phyloP scores from a whole-genome alignment of 2,113 vertebrate species.

The Corythoichthys haematopterus region DNA sequence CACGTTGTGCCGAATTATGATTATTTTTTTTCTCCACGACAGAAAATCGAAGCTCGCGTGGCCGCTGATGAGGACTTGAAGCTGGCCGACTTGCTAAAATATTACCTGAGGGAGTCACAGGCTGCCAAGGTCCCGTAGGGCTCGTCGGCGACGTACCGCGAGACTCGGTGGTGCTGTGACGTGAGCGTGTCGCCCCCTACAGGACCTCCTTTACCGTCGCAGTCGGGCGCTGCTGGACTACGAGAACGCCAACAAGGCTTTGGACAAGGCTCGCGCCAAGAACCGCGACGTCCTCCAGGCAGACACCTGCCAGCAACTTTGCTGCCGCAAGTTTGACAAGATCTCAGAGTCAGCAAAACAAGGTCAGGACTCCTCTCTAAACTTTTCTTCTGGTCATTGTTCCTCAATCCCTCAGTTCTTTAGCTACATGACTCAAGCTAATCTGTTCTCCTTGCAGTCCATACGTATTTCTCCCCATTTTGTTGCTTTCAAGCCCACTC shows the following conservation, averaged over 20 bases:
- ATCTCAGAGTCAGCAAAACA: conserved; percentile 98
- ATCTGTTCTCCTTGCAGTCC: too few relatives aligned
- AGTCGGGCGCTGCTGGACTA: conserved; percentile 95
- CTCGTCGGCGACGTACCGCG: too few relatives aligned
- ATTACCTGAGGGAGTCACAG: conserved; percentile 96
- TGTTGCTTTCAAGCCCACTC: too few relatives aligned
- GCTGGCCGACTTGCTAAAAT: conserved; percentile 94
- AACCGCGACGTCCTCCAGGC: conserved; percentile 97
- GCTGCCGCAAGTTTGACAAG: conserved; percentile 98
- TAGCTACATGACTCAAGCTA: too few relatives aligned
- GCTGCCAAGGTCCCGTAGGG: conserved; percentile 84
- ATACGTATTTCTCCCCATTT: too few relatives aligned
- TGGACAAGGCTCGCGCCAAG: conserved; percentile 96
- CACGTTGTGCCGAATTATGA: neutral
- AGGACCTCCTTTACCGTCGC: conserved; percentile 95
- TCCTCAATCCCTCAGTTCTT: neutral
- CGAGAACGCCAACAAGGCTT: conserved; percentile 96
- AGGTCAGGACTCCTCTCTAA: conserved; percentile 66
- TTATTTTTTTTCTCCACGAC: conserved; percentile 2
- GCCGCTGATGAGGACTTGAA: conserved; percentile 97
- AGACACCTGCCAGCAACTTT: conserved; percentile 93
- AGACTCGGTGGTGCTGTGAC: neutral
- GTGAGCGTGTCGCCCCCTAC: neutral
- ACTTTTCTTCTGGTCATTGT: neutral
- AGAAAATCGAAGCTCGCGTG: conserved; percentile 97